phyloP scores from a whole-genome alignment of 1,140 invertebrate genomes.

The Cyclargus thomasi region DNA sequence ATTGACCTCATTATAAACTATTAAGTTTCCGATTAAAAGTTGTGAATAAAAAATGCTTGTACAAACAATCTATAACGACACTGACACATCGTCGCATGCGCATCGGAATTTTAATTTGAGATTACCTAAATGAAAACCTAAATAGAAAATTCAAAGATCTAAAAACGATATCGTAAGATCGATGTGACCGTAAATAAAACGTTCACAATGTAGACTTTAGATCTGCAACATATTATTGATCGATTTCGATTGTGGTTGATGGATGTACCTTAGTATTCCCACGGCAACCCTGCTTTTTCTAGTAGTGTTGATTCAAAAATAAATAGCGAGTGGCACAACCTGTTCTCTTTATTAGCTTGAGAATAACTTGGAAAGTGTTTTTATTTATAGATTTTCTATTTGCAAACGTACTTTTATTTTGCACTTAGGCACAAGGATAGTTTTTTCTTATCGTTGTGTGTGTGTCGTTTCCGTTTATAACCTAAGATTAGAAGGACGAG shows the following conservation, averaged over 20 bases:
- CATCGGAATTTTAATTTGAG: too few species aligned
- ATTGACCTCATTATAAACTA: too few species aligned
- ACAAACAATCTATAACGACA: too few species aligned
- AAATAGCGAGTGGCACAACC: neutral
- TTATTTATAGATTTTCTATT: constrained; percentile 13
- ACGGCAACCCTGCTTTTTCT: constrained; percentile 2
- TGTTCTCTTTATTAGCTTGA: constrained; percentile 5
- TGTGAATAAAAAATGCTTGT: too few species aligned
- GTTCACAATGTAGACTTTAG: neutral
- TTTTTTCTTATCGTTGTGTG: neutral
- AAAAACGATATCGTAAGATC: neutral
- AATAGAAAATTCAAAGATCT: neutral
- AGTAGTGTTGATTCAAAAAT: constrained; percentile 9
- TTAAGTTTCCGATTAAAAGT: too few species aligned
- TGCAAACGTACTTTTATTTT: neutral
- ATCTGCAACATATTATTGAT: neutral
- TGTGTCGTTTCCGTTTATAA: neutral
- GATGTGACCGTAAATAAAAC: neutral
- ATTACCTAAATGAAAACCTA: too few species aligned
- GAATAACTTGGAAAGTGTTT: constrained; percentile 3
- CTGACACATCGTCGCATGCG: too few species aligned
- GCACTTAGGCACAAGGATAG: neutral
- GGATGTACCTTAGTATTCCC: neutral
- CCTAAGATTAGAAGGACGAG: neutral
- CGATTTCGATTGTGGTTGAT: constrained; percentile 7